Evolutionary conservation across 2,797 vertebrate species (phyloP).

Genomic region (Scolopax rusticola): DNA sequence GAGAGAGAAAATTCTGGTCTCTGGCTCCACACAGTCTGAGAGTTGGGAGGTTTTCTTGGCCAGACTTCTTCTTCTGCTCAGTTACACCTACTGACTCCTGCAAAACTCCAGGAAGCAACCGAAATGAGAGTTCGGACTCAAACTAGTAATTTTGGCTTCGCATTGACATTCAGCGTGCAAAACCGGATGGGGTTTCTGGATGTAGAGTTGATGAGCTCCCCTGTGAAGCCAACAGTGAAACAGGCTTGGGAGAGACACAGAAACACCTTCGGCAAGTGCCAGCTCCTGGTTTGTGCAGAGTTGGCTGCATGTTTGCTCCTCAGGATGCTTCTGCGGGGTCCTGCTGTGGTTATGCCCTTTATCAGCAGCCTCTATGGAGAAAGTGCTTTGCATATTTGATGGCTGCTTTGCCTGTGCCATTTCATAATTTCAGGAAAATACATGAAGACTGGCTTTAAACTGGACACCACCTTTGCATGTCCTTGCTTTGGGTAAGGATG

Average conservation of each 20-base stretch:
- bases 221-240: background rate
- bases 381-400: background rate
- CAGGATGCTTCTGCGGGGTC: background rate
- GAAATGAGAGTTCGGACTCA: background rate
- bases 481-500: background rate
- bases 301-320: background rate
- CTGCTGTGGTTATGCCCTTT: background rate
- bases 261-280: background rate
- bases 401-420: background rate
- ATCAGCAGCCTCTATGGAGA: background rate
- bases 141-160: background rate
- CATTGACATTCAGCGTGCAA: background rate
- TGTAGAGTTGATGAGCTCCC: background rate
- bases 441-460: background rate
- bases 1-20: background rate
- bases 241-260: background rate
- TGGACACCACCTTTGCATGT: background rate
- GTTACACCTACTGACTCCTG: background rate
- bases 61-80: background rate
- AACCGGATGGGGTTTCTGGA: background rate
- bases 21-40: background rate
- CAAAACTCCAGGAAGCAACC: background rate
- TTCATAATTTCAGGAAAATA: background rate
- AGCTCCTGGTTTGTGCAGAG: background rate
- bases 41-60: background rate